phyloP scores from a whole-genome alignment of 2,888 invertebrate species.

The Lucinisca nassula region DNA sequence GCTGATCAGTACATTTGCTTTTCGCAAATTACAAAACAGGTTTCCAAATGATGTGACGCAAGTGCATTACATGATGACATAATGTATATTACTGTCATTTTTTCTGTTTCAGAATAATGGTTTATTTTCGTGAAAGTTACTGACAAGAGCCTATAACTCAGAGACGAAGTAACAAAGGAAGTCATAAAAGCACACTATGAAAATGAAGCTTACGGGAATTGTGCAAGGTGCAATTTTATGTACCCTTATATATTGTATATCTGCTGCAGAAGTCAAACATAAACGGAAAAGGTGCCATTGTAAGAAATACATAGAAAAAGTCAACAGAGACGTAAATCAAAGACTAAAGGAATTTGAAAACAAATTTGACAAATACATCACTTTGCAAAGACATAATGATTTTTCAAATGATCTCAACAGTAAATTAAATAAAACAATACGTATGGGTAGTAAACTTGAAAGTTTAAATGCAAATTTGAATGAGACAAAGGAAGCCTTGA shows the following conservation, averaged over 20 bases:
- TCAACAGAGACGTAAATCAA: conserved; percentile 59
- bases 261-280: conserved; percentile 17
- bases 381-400: neutral
- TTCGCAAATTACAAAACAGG: too few species aligned
- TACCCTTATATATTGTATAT: conserved; percentile 31
- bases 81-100: too few species aligned
- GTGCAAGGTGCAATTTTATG: conserved; percentile 49
- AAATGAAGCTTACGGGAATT: conserved; percentile 20
- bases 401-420: conserved; percentile 22
- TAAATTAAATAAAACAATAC: conserved; percentile 36
- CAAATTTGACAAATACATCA: conserved; percentile 29
- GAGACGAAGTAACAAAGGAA: neutral
- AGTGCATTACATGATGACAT: too few species aligned
- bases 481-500: conserved; percentile 62
- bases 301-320: conserved; percentile 61
- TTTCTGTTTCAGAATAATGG: too few species aligned
- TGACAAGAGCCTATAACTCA: neutral
- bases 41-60: neutral
- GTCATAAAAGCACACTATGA: neutral
- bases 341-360: conserved; percentile 63
- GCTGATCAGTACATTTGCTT: too few species aligned
- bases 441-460: conserved; percentile 47
- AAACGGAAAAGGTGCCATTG: conserved; percentile 51
- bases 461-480: conserved; percentile 59
- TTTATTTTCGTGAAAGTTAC: neutral